Evolutionary conservation across 2,113 vertebrate genomes (phyloP).

Genomic region (Puntigrus tetrazona): DNA sequence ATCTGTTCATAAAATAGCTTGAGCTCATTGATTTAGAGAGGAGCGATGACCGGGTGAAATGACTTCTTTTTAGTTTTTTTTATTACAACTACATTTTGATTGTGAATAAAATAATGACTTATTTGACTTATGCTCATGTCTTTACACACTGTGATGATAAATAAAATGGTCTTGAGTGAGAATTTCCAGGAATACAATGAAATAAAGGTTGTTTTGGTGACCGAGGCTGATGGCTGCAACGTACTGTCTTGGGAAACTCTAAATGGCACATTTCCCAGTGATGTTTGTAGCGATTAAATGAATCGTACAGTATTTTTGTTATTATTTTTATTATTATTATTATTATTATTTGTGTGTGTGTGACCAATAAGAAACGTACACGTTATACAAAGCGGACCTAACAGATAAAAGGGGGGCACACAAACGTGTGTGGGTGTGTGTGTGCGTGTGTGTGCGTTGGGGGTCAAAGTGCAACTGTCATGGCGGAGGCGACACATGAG

Average conservation of each 20-base stretch:
- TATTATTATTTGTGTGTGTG: no score
- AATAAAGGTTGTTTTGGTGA: background rate
- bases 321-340: no score
- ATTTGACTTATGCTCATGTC: background rate
- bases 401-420: no score
- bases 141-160: background rate
- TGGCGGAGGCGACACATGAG: no score
- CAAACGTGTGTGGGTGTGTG: no score
- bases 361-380: no score
- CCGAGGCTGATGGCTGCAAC: background rate
- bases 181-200: background rate
- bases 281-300: no score
- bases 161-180: background rate
- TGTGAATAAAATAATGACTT: background rate
- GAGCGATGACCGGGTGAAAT: background rate
- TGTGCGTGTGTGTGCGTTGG: no score
- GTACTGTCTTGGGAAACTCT: background rate
- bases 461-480: no score
- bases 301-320: no score
- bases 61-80: background rate
- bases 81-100: background rate
- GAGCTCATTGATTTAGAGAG: background rate
- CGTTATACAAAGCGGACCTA: no score
- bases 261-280: background rate
- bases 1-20: background rate